Base-by-base conservation (phyloP, 1,140 invertebrate species). In the Drosophila elegans region DNA sequence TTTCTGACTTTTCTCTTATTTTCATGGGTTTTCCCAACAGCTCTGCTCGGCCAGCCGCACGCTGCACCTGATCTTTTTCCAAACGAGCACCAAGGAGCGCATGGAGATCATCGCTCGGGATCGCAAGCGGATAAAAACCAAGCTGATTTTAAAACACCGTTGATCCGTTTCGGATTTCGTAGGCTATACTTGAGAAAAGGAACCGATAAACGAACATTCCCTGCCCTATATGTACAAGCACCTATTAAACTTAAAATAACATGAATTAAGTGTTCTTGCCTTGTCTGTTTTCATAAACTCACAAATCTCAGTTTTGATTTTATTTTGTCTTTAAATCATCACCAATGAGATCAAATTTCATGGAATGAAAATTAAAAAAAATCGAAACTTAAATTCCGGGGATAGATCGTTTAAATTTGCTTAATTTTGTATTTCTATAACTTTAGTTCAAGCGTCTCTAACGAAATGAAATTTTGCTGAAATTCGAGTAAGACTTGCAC, bases 1-100 rank as follows among this genome's bases (percentile, higher is more conserved):
- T 13, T 0, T 7, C 12, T 6, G 16, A 44, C 55, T 56, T 38
- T 21, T 25, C 13, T 3, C 21, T 13, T 51, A 0, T 48, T 38
- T 90, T 13, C 7, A 10, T 16, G 9, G 5, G 5, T 34, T n/a
- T 29, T 10, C 1, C 3, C 78, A 12, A 12, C 71, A 95, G 95
- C 93, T 95, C 27, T 94, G 94, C 29, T 94, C 95, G 0, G 95
- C 95, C 25, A 94, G 94, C 73, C 94, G 94, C 77, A 91, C 93
- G 3, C 93, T 95, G 3, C 94, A 95, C 85, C 93, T 95, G 66
- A 94, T 94, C n/a, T 95, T 95, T 76, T 91, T 91, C 29, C 78
- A 91, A 42, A 91, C 93, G 80, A 62, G 93, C 93, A 74, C 78
- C 91, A 41, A 91, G 32, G 95, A 95, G 79, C 93, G 94, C 59